Evolutionary conservation across 2,888 invertebrate species (phyloP), one percentile per base, ranked within the genome.

Genomic region (Caenorhabditis virilis): DNA sequence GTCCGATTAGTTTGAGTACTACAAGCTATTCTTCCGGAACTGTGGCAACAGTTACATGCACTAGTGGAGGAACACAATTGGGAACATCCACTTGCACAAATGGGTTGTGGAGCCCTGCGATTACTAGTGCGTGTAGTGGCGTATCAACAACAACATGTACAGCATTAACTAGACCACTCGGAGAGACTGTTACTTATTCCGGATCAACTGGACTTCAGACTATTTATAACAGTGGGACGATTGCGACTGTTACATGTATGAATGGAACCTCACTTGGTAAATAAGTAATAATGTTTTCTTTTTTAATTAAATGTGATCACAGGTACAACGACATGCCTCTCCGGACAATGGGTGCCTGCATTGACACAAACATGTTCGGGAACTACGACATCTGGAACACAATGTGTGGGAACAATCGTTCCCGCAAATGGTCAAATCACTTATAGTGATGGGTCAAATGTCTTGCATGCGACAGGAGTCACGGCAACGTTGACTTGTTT

Each of bases 241-340:
- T 63, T 9, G 77, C 72, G 2, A 66, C 63, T 20, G 48, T 77
- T 11, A 57, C 52, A 23, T 78, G 78, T 49, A 60, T 66, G 18
- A 53, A 62, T 20, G 76, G 76, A 25, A 62, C 61, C 16, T 51
- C 47, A 30, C 43, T 62, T 26, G 56, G 55, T 1, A 53, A 55
- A 26, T 30, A n/a, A n/a, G n/a, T n/a, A n/a, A n/a, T n/a, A n/a
- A n/a, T n/a, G n/a, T n/a, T n/a, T n/a, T n/a, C n/a, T n/a, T n/a
- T n/a, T n/a, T n/a, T n/a, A n/a, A n/a, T n/a, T n/a, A n/a, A n/a
- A n/a, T n/a, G n/a, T n/a, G n/a, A n/a, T n/a, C n/a, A n/a, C n/a
- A 5, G 64, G 64, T 33, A 52, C 61, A 26, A 27, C 69, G 2
- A 72, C 67, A 16, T 76, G 76, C 45, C 47, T 53, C 7, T 69